Conservation (phyloP, 2,888 invertebrate genomes). For the Nemurella pictetii region DNA sequence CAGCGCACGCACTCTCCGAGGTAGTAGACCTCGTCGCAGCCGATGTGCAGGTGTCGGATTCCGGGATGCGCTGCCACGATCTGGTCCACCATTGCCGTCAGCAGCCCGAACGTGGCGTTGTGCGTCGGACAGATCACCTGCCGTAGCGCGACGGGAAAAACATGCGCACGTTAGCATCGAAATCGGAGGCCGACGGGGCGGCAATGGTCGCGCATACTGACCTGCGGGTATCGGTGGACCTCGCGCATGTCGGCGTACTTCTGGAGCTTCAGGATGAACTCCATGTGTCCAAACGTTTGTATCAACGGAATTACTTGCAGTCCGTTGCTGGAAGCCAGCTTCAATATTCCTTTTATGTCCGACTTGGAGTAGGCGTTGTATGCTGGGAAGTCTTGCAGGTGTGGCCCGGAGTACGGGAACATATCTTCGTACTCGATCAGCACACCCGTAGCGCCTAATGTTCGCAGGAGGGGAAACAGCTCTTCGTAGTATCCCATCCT, state of each 20-base stretch:
- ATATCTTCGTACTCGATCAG: constrained; percentile 86
- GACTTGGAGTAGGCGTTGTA: constrained; percentile 63
- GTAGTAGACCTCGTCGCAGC: constrained; percentile 81
- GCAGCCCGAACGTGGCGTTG: constrained; percentile 58
- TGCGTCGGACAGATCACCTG: constrained; percentile 73
- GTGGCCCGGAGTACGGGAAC: constrained; percentile 72
- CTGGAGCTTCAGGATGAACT: constrained; percentile 73
- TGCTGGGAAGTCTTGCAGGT: constrained; percentile 62
- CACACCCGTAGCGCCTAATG: constrained; percentile 74
- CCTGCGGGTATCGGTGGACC: constrained; percentile 57
- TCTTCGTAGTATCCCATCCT: constrained; percentile 63
- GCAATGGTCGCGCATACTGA: constrained; percentile 32
- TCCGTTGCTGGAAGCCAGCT: constrained; percentile 59
- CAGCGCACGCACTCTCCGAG: constrained; percentile 67
- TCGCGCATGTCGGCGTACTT: constrained; percentile 70
- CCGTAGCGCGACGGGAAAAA: constrained; percentile 38
- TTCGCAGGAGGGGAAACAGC: constrained; percentile 63
- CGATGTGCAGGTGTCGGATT: constrained; percentile 67
- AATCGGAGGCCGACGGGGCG: too few relatives aligned
- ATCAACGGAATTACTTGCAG: constrained; percentile 76
- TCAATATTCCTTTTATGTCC: constrained; percentile 59
- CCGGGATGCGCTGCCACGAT: constrained; percentile 62
- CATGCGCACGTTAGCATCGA: background rate
- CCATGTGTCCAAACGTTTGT: constrained; percentile 87
- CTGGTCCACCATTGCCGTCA: constrained; percentile 73